A percentile compares a stretch with the other conserved stretches of the same genome.
Conservation (phyloP, 1,140 invertebrate genomes). For the Yoshiicerus persimilis region DNA sequence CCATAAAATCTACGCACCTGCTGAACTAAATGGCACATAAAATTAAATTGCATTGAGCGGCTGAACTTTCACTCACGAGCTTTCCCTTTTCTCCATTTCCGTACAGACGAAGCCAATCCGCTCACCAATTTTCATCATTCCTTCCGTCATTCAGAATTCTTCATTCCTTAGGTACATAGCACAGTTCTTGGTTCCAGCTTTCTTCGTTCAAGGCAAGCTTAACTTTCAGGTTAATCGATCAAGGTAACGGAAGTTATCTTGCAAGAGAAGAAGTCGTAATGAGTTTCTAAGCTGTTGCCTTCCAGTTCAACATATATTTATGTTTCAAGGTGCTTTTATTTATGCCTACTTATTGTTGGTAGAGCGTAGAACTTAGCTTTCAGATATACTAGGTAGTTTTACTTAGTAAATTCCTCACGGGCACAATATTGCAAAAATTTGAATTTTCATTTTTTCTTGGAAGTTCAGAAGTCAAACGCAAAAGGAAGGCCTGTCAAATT, state of each 20-base stretch:
- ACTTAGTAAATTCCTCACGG: neutral
- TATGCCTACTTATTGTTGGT: too few relatives aligned
- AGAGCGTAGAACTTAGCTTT: too few relatives aligned
- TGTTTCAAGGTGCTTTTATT: neutral
- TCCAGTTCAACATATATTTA: neutral
- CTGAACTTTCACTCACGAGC: neutral
- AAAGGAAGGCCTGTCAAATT: neutral
- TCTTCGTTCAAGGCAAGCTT: neutral
- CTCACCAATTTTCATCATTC: neutral
- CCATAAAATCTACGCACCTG: slow-evolving; percentile 23
- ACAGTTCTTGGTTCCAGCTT: neutral
- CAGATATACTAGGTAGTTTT: neutral
- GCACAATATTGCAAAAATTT: neutral
- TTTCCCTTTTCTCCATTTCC: neutral
- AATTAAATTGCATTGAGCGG: neutral
- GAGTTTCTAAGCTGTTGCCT: slow-evolving; percentile 14
- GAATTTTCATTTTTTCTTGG: neutral
- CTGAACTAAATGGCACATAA: slow-evolving; percentile 26
- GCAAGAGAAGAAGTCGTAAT: neutral
- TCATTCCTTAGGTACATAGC: neutral
- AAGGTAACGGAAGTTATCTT: neutral
- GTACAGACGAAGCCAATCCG: neutral
- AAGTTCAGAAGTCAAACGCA: neutral
- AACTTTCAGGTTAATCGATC: neutral
- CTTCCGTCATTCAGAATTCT: slow-evolving; percentile 3